phyloP scores from a whole-genome alignment of 2,113 vertebrate species.

The Maccullochella peelii region DNA sequence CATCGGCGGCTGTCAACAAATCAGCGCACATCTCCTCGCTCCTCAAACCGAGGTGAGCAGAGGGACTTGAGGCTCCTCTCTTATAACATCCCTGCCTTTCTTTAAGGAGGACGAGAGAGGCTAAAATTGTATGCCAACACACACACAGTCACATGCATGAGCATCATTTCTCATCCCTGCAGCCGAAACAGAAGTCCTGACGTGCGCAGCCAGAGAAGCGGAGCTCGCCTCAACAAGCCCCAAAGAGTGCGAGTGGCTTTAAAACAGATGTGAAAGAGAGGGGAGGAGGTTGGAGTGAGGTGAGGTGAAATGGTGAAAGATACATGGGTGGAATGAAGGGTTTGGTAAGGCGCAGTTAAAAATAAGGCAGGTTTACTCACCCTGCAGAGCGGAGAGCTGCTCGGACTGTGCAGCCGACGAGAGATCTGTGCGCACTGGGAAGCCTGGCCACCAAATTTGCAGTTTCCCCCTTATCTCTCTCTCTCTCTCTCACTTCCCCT shows the following conservation, averaged over 20 bases:
- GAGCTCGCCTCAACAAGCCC: slow-evolving; percentile 21
- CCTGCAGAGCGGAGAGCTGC: slow-evolving; percentile 61
- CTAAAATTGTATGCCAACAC: neutral
- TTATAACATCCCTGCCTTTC: neutral
- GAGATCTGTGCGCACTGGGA: slow-evolving; percentile 65
- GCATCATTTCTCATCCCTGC: slow-evolving; percentile 1
- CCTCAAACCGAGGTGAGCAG: slow-evolving; percentile 15
- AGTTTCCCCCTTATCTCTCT: slow-evolving; percentile 32
- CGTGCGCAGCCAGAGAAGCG: slow-evolving; percentile 37
- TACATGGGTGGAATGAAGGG: neutral
- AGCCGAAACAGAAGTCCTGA: slow-evolving; percentile 45
- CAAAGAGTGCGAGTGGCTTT: slow-evolving; percentile 28
- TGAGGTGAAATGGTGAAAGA: neutral
- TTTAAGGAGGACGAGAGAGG: neutral
- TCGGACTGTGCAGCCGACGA: slow-evolving; percentile 69
- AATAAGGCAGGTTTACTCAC: slow-evolving; percentile 69
- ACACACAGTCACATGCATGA: slow-evolving; percentile 15
- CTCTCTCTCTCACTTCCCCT: slow-evolving; percentile 22
- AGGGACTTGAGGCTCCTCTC: slow-evolving; percentile 23
- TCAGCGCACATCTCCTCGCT: slow-evolving; percentile 5
- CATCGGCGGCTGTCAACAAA: slow-evolving; percentile 30
- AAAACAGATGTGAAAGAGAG: neutral
- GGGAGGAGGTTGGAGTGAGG: neutral
- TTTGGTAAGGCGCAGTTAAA: neutral
- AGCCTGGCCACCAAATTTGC: slow-evolving; percentile 70